Evolutionary conservation across 2,113 vertebrate species (phyloP).

Genomic region (Dermatemys mawii): DNA sequence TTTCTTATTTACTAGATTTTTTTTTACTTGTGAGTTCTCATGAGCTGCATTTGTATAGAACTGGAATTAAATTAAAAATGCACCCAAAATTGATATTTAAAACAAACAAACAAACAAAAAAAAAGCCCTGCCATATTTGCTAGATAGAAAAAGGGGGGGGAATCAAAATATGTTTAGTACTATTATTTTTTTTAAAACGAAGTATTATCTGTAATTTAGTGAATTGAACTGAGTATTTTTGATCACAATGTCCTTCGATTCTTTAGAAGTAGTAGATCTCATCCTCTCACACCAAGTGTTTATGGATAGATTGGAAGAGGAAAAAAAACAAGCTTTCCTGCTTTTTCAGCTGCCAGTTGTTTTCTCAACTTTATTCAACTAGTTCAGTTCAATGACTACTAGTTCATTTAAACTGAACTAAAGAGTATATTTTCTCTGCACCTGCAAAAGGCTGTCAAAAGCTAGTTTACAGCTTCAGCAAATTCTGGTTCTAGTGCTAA

Average conservation of each 20-base stretch:
- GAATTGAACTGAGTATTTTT: not conserved
- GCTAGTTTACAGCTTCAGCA: not conserved
- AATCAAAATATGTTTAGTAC: not conserved
- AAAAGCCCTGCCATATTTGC: too few species aligned
- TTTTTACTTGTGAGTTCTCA: not conserved
- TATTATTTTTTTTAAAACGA: not conserved
- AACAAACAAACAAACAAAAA: too few species aligned
- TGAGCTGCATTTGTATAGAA: not conserved
- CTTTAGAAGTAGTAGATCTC: not conserved
- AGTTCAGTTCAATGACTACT: too few species aligned
- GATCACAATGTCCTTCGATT: not conserved
- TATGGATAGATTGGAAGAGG: not conserved
- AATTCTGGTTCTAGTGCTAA: not conserved
- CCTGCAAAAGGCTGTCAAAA: not conserved
- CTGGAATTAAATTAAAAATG: not conserved
- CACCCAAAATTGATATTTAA: too few species aligned
- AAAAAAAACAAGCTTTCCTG: too few species aligned
- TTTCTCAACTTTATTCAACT: not conserved
- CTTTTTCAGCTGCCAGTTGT: not conserved
- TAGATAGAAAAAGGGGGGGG: too few species aligned
- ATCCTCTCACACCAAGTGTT: not conserved
- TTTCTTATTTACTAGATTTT: not conserved
- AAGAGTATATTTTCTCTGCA: not conserved
- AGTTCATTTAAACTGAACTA: too few species aligned
- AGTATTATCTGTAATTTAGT: not conserved